Conservation (phyloP, 2,113 vertebrate species). For the Elephantulus edwardii region DNA sequence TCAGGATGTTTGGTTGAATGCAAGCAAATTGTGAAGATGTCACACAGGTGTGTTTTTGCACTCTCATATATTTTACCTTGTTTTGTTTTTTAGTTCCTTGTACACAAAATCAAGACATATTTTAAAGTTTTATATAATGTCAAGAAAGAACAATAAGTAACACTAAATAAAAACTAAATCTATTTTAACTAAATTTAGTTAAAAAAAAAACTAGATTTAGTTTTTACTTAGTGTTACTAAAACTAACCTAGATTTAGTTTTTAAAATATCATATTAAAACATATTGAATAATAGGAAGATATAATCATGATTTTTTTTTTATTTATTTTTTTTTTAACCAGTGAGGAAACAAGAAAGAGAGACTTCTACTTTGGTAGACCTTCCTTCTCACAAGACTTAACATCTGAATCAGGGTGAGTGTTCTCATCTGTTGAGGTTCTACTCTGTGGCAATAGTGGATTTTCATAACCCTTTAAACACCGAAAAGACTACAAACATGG, state of each 20-base stretch:
- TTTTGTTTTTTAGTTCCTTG: not conserved
- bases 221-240: too few species aligned
- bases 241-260: not conserved
- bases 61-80: not conserved
- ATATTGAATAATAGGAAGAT: fast-evolving
- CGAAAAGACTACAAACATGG: not conserved
- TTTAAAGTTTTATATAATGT: not conserved
- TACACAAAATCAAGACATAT: not conserved
- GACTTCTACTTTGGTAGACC: not conserved
- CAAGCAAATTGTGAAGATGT: fast-evolving
- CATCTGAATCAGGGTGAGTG: not conserved
- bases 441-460: not conserved
- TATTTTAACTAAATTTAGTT: too few species aligned
- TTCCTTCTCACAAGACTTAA: not conserved
- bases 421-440: not conserved
- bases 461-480: constrained; percentile 16
- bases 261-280: not conserved
- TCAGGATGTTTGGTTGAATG: not conserved
- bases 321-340: too few species aligned
- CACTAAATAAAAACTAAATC: too few species aligned
- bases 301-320: not conserved
- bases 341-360: not conserved
- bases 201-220: too few species aligned
- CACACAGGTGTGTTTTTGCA: fast-evolving
- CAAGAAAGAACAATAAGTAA: too few species aligned